These are phyloP conservation scores for Athalia cordata DNA, from an alignment of 2,888 invertebrate species.

Conservation along the genomic window DNA sequence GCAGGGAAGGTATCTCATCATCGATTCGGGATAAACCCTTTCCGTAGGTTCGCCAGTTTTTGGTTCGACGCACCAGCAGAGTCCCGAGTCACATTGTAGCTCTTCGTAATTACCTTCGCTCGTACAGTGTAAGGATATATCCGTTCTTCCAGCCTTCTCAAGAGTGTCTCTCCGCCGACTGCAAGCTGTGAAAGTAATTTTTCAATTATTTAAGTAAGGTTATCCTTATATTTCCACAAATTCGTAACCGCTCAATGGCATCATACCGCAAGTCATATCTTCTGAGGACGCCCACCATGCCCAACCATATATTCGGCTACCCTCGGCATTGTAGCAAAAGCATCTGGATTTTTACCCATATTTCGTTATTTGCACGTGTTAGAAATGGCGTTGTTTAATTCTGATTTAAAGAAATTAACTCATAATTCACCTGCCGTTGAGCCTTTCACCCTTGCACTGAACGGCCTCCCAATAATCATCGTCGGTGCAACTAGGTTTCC, in stretches of 20 bases:
- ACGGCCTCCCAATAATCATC: slow-evolving; percentile 30
- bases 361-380: background rate
- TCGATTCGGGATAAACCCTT: slow-evolving; percentile 74
- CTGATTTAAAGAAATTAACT: background rate
- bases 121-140: slow-evolving; percentile 80
- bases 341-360: slow-evolving; percentile 73
- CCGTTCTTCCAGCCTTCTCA: slow-evolving; percentile 71
- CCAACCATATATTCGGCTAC: slow-evolving; percentile 81
- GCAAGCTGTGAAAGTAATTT: slow-evolving; percentile 75
- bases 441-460: slow-evolving; percentile 40
- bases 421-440: slow-evolving; percentile 35
- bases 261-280: slow-evolving; percentile 82
- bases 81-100: slow-evolving; percentile 80
- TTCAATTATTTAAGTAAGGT: slow-evolving; percentile 14
- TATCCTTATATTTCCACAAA: background rate
- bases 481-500: slow-evolving; percentile 33
- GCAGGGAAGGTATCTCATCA: slow-evolving; percentile 79
- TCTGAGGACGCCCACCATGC: slow-evolving; percentile 77
- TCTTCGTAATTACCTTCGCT: slow-evolving; percentile 80
- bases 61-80: slow-evolving; percentile 82
- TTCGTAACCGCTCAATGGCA: background rate
- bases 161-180: slow-evolving; percentile 78
- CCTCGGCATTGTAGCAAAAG: slow-evolving; percentile 79
- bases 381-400: background rate
- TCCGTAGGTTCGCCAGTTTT: slow-evolving; percentile 77